These are phyloP conservation scores for Eutolmus rufibarbis DNA, from an alignment of 2,888 invertebrate species.

Conservation along the genomic window DNA sequence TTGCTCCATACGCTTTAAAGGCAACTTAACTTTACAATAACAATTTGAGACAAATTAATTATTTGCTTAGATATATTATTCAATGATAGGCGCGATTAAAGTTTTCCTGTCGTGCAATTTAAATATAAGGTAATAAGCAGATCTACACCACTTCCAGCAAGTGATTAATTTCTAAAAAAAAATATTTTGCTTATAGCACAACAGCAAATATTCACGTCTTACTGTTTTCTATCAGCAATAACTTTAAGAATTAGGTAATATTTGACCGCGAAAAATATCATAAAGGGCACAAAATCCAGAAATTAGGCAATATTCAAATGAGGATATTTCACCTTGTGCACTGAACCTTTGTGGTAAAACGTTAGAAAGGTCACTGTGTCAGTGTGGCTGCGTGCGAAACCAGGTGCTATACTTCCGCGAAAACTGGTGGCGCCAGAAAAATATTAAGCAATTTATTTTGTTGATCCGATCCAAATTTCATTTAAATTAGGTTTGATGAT, in stretches of 20 bases:
- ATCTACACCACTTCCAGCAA: background rate
- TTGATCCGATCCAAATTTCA: background rate
- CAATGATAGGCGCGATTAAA: too few relatives aligned
- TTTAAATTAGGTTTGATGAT: background rate
- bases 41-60: too few relatives aligned
- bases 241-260: background rate
- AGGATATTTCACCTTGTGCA: background rate
- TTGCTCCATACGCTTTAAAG: too few relatives aligned
- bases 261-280: background rate
- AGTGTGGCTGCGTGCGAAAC: background rate
- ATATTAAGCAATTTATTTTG: background rate
- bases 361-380: background rate
- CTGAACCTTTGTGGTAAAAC: background rate
- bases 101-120: too few relatives aligned
- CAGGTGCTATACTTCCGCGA: background rate
- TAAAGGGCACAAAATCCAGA: background rate
- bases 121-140: background rate
- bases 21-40: too few relatives aligned
- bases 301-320: constrained; percentile 1
- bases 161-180: background rate
- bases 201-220: background rate
- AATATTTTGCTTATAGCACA: background rate
- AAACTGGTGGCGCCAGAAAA: background rate
- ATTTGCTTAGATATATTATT: too few relatives aligned
- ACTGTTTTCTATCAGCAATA: background rate